Conservation (phyloP, 2,113 vertebrate species). For the Aegithalos caudatus region DNA sequence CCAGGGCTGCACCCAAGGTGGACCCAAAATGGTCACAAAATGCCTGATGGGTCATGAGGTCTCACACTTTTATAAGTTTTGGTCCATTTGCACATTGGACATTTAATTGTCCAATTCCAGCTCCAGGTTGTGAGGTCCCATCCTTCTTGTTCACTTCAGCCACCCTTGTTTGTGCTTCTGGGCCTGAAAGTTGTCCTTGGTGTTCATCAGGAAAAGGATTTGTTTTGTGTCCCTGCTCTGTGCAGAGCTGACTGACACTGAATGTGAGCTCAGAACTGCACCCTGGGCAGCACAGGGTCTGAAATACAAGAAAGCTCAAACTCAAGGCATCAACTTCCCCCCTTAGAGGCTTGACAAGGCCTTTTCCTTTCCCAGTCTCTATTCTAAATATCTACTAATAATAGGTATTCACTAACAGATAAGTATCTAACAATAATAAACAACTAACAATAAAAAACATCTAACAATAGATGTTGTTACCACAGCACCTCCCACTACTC, state of each 20-base stretch:
- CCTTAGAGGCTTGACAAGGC: neutral
- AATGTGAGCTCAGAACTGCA: neutral
- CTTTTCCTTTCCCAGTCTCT: neutral
- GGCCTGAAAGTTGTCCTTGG: neutral
- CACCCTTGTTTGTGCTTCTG: neutral
- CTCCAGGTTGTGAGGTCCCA: neutral
- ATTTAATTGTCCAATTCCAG: neutral
- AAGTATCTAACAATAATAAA: neutral
- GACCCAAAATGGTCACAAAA: neutral
- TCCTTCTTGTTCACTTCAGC: neutral
- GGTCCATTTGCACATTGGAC: neutral
- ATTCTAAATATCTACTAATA: neutral
- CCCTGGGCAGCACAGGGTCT: neutral
- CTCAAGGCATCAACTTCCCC: neutral
- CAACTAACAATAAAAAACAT: neutral
- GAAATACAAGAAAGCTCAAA: neutral
- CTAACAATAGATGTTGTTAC: neutral
- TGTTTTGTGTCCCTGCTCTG: neutral
- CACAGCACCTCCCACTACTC: neutral
- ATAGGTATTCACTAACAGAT: neutral
- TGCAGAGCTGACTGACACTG: neutral
- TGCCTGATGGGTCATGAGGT: fast-evolving
- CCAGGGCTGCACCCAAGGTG: neutral
- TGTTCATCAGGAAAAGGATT: neutral
- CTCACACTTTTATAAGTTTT: neutral